Conservation (phyloP, 1,140 invertebrate species). For the Ganaspis sp. region DNA sequence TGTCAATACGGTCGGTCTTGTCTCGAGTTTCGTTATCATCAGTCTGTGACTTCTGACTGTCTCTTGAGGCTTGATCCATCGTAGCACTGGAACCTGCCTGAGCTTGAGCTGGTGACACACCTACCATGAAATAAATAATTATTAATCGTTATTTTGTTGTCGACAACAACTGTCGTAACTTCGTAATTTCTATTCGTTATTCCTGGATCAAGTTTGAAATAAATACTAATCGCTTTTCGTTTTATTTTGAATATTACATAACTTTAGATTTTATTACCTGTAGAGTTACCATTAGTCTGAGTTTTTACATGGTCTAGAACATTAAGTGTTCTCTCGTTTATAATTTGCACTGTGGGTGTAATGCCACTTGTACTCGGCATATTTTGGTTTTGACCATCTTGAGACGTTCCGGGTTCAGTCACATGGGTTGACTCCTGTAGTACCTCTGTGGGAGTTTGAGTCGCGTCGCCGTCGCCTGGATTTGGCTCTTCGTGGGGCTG, state of each 20-base stretch:
- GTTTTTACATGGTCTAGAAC: no score
- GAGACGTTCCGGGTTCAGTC: no score
- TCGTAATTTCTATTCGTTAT: not conserved
- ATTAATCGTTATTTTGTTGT: not conserved
- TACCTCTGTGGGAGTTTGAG: no score
- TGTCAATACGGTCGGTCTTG: not conserved
- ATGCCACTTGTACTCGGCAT: no score
- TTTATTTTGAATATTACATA: no score
- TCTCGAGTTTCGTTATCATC: not conserved
- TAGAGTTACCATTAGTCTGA: no score
- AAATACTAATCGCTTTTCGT: no score
- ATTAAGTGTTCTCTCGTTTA: no score
- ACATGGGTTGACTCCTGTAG: no score
- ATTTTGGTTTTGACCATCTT: no score
- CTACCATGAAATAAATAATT: not conserved
- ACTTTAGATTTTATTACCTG: not conserved
- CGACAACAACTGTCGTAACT: not conserved
- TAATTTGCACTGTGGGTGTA: no score
- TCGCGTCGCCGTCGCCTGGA: not conserved
- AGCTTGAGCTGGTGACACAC: not conserved
- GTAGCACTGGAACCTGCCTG: not conserved
- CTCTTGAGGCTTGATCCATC: not conserved
- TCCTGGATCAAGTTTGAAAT: not conserved
- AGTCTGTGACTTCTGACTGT: not conserved
- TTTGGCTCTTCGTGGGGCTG: not conserved